phyloP scores from a whole-genome alignment of 2,888 invertebrate genomes.

The Podotricha telesiphe region DNA sequence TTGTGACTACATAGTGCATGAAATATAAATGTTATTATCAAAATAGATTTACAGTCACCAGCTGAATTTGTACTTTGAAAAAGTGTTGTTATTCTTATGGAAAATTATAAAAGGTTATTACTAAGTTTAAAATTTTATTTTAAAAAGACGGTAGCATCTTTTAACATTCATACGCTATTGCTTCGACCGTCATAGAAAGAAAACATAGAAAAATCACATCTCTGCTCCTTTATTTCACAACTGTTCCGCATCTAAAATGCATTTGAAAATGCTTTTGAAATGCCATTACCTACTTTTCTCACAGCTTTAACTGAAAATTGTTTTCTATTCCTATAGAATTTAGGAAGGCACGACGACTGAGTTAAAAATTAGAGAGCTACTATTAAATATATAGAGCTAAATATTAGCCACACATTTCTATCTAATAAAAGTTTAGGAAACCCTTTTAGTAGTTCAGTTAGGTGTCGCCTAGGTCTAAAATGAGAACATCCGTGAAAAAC shows the following conservation, averaged over 20 bases:
- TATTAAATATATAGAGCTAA: neutral
- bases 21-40: neutral
- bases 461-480: neutral
- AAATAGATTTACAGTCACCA: neutral
- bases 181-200: constrained; percentile 1
- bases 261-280: constrained; percentile 54
- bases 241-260: constrained; percentile 59
- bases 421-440: neutral
- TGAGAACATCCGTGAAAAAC: no score
- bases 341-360: neutral
- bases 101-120: neutral
- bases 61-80: neutral
- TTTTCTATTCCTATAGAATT: constrained; percentile 21
- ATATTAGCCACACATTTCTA: neutral
- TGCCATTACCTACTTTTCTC: constrained; percentile 49
- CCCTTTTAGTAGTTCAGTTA: neutral
- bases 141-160: neutral
- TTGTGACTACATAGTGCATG: neutral
- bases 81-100: neutral
- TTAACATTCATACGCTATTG: neutral
- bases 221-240: constrained; percentile 50
- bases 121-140: neutral
- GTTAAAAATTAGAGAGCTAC: neutral
- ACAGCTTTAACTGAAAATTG: constrained; percentile 34
- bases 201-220: constrained; percentile 22